These are phyloP conservation scores for Hydrotaea diabolus DNA, from an alignment of 2,888 invertebrate genomes.

Conservation along the genomic window DNA sequence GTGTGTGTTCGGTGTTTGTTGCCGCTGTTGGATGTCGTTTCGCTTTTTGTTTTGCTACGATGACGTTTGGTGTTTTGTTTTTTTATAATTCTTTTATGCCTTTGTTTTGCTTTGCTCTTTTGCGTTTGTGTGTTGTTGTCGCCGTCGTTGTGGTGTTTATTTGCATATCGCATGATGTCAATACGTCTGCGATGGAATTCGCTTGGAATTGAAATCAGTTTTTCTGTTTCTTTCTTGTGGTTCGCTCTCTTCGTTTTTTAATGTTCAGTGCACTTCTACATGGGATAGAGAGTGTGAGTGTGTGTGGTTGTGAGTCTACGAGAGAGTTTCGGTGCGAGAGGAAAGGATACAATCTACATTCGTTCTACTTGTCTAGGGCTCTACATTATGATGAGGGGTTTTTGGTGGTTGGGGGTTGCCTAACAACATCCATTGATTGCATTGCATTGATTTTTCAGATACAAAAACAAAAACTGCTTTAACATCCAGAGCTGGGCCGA, in stretches of 20 bases:
- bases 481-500: not conserved
- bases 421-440: constrained; percentile 12
- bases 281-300: not conserved
- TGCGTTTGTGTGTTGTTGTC: not conserved
- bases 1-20: not conserved
- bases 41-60: not conserved
- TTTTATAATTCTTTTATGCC: constrained; percentile 8
- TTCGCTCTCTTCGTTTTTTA: not conserved
- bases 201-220: constrained; percentile 18
- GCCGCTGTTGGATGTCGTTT: not conserved
- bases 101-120: constrained; percentile 37
- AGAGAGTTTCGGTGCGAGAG: not conserved
- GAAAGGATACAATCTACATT: constrained; percentile 1
- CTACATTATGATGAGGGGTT: not conserved
- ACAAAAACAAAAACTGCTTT: not conserved
- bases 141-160: not conserved
- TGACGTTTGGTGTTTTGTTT: constrained; percentile 19
- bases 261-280: constrained; percentile 9
- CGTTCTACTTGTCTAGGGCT: constrained; percentile 7
- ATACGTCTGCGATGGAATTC: constrained; percentile 47
- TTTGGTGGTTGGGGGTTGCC: not conserved
- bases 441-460: not conserved
- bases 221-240: not conserved
- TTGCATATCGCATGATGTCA: constrained; percentile 50
- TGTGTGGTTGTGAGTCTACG: not conserved